phyloP scores from a whole-genome alignment of 2,797 vertebrate genomes.

The Liasis olivaceus region DNA sequence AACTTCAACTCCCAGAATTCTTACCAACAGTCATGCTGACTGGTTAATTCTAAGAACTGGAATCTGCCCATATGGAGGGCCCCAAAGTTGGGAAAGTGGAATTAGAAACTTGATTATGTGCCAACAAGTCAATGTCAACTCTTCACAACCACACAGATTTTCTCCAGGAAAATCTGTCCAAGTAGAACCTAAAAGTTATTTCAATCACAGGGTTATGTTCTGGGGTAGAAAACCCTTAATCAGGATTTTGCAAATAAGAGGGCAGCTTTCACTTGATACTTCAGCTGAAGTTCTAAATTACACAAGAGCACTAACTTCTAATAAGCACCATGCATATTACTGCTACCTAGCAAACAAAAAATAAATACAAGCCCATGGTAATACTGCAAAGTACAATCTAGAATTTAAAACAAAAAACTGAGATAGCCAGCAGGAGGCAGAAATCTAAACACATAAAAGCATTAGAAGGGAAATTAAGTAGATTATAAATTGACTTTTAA shows the following conservation, averaged over 20 bases:
- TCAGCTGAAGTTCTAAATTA: not conserved
- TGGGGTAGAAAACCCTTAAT: not conserved
- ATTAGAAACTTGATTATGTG: not conserved
- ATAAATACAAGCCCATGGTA: not conserved
- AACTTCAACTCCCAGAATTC: not conserved
- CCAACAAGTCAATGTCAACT: not conserved
- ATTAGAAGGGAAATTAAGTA: not conserved
- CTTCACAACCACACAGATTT: not conserved
- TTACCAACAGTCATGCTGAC: not conserved
- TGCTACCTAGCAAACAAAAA: not conserved
- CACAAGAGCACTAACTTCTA: not conserved
- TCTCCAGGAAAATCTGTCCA: not conserved
- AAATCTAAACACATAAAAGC: not conserved
- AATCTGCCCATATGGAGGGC: not conserved
- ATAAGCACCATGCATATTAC: not conserved
- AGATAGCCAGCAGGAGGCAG: slow-evolving; percentile 16
- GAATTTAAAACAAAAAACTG: not conserved
- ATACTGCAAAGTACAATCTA: not conserved
- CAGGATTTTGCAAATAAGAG: not conserved
- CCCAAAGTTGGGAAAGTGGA: not conserved
- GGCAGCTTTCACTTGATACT: not conserved
- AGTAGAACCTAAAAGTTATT: not conserved
- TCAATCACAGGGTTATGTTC: not conserved
- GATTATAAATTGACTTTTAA: not conserved
- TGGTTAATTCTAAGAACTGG: not conserved